Evolutionary conservation across 1,140 invertebrate species (phyloP).

Genomic region (Bombus huntii): DNA sequence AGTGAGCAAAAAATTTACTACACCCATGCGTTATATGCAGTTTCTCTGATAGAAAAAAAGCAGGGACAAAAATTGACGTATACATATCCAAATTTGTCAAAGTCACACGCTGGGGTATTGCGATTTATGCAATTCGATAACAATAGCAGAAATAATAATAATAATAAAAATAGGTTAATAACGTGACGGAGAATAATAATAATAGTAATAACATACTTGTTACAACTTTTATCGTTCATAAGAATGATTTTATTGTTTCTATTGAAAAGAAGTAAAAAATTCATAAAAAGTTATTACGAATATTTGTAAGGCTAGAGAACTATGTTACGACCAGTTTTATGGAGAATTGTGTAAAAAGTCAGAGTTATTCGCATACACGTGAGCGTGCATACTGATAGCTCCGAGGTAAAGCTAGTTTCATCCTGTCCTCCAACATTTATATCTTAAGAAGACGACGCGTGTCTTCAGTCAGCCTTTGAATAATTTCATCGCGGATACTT

Average conservation of each 20-base stretch:
- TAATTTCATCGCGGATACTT: conserved; percentile 56
- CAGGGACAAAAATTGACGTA: not conserved
- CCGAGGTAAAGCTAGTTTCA: not conserved
- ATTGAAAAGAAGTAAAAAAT: not conserved
- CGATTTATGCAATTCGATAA: not conserved
- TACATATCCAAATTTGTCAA: not conserved
- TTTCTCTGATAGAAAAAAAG: not conserved
- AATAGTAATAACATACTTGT: too few relatives aligned
- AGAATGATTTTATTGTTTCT: too few relatives aligned
- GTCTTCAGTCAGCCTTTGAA: conserved; percentile 47
- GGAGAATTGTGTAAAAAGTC: not conserved
- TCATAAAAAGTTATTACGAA: not conserved
- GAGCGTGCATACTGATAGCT: not conserved
- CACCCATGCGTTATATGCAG: too few relatives aligned
- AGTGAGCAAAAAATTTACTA: conserved; percentile 1
- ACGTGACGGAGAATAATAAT: too few relatives aligned
- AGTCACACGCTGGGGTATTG: not conserved
- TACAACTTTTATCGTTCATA: too few relatives aligned
- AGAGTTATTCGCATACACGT: not conserved
- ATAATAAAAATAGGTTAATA: too few relatives aligned
- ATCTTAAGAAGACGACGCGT: conserved; percentile 8
- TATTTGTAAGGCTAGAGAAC: not conserved
- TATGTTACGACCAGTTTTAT: not conserved
- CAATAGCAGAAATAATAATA: not conserved
- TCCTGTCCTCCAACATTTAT: conserved; percentile 5